Percentiles rank a stretch among this genome's conserved stretches.
phyloP scores from a whole-genome alignment of 2,797 vertebrate genomes.

The Liasis olivaceus region DNA sequence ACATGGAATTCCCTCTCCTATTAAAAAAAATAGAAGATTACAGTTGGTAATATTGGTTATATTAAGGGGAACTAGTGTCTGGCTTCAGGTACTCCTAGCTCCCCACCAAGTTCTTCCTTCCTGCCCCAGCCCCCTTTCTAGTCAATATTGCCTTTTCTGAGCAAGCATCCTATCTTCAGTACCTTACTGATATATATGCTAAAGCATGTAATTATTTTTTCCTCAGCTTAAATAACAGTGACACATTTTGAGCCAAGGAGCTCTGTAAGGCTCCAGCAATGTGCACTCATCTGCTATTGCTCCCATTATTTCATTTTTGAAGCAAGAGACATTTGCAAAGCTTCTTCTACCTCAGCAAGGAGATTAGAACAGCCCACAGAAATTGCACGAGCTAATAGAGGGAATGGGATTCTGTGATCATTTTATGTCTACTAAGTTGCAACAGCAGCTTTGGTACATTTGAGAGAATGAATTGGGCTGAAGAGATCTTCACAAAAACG shows the following conservation, averaged over 20 bases:
- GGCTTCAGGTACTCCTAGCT: background rate
- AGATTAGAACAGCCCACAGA: background rate
- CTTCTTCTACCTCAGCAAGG: background rate
- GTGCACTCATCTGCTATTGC: background rate
- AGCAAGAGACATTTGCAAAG: background rate
- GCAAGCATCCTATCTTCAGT: background rate
- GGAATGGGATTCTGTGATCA: background rate
- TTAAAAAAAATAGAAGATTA: background rate
- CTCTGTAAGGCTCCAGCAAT: background rate
- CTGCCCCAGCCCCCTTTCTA: background rate
- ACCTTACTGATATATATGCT: background rate
- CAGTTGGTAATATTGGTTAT: background rate
- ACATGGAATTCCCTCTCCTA: background rate
- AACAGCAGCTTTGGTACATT: background rate
- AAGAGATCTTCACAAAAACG: background rate
- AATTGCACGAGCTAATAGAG: background rate
- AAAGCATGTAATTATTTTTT: background rate
- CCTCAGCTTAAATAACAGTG: background rate
- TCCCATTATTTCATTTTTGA: background rate
- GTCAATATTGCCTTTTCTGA: background rate
- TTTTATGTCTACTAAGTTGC: background rate
- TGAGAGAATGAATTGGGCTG: background rate
- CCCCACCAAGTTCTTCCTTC: background rate
- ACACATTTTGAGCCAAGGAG: background rate
- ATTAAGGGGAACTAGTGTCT: background rate